Evolutionary conservation across 2,113 vertebrate genomes (phyloP).

Genomic region (Oncorhynchus kisutch): DNA sequence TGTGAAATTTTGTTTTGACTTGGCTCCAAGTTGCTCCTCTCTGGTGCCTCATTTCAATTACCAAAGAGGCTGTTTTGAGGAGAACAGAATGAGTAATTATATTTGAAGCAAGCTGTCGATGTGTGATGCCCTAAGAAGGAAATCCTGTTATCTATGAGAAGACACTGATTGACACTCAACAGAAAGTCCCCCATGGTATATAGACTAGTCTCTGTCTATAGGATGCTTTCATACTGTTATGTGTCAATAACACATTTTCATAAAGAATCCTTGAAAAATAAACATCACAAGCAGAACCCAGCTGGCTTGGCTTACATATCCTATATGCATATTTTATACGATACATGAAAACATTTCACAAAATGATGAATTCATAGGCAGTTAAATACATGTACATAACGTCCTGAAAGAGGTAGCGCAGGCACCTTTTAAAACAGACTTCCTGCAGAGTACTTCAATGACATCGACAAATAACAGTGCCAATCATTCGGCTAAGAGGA

Average conservation of each 20-base stretch:
- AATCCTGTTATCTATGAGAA: slow-evolving; percentile 34
- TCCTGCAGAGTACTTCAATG: slow-evolving; percentile 32
- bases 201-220: no score
- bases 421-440: not conserved
- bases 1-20: slow-evolving; percentile 45
- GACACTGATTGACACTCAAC: slow-evolving; percentile 38
- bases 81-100: slow-evolving; percentile 30
- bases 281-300: no score
- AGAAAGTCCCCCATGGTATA: slow-evolving; percentile 12
- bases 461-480: slow-evolving; percentile 46
- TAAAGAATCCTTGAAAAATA: no score
- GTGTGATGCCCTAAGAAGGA: slow-evolving; percentile 17
- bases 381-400: no score
- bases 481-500: slow-evolving; percentile 31
- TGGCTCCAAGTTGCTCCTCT: slow-evolving; percentile 36
- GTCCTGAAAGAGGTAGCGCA: no score
- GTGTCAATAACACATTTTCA: no score
- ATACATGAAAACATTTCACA: no score
- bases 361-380: no score
- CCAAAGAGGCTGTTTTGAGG: slow-evolving; percentile 27
- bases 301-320: no score
- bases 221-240: no score
- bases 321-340: no score
- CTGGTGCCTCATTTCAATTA: slow-evolving; percentile 51
- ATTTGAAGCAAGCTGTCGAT: slow-evolving; percentile 12